Percentiles rank a stretch among this genome's conserved stretches.
phyloP scores from a whole-genome alignment of 2,797 vertebrate species.

The Muscicapa comitata region DNA sequence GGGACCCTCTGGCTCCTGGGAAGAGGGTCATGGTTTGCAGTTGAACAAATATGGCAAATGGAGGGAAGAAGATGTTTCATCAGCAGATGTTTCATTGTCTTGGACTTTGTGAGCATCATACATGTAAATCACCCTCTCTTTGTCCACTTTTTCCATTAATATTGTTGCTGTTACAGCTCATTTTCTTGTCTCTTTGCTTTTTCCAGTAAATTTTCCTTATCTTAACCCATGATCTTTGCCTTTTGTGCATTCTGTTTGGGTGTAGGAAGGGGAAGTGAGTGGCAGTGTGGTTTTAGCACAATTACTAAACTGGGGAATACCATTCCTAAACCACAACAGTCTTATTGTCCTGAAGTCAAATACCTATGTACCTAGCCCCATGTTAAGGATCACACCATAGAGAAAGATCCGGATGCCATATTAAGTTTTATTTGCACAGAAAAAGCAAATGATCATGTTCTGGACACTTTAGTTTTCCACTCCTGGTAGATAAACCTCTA shows the following conservation, averaged over 20 bases:
- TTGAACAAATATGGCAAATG: neutral
- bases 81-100: neutral
- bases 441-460: neutral
- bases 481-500: neutral
- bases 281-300: neutral
- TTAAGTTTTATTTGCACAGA: neutral
- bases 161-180: neutral
- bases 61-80: neutral
- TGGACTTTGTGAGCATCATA: neutral
- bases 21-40: accelerated
- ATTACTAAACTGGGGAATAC: neutral
- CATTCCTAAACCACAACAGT: neutral
- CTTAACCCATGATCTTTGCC: neutral
- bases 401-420: neutral
- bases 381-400: neutral
- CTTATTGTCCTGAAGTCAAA: neutral
- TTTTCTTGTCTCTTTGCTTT: neutral
- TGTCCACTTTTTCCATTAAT: neutral
- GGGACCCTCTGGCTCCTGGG: neutral
- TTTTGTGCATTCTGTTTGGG: neutral
- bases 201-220: neutral
- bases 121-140: neutral
- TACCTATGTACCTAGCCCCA: neutral
- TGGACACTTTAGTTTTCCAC: neutral
- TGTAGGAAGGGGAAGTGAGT: neutral